Evolutionary conservation across 92 coral and sea anemone species (phyloP).

Genomic region (Porites rus): DNA sequence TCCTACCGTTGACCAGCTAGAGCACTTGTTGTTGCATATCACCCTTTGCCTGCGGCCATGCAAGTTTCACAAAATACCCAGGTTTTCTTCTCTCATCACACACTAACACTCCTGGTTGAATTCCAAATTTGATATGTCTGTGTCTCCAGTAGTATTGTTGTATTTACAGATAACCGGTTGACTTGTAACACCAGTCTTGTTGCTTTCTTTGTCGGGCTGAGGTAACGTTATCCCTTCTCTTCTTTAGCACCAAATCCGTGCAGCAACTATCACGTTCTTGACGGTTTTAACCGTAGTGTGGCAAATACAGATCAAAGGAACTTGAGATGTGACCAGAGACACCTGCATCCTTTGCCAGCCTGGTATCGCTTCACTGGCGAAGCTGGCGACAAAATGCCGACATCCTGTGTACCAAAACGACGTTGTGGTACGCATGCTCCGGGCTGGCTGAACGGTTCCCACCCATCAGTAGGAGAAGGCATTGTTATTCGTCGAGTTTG

Average conservation of each 20-base stretch:
- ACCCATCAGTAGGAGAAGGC: conserved; percentile 18
- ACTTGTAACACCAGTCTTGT: too few species aligned
- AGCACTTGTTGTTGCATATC: too few species aligned
- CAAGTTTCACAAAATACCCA: too few species aligned
- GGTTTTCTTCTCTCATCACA: too few species aligned
- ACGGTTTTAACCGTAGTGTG: neutral
- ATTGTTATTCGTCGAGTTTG: conserved; percentile 21
- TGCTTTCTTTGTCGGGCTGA: too few species aligned
- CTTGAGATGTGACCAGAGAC: conserved; percentile 1
- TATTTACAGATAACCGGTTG: too few species aligned
- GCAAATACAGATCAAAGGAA: neutral
- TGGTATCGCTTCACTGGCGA: conserved; percentile 26
- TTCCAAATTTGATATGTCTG: too few species aligned
- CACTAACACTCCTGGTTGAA: too few species aligned
- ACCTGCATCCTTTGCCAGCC: neutral
- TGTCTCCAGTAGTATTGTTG: neutral
- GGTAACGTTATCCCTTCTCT: neutral
- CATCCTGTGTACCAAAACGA: neutral
- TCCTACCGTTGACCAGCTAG: too few species aligned
- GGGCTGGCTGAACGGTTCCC: conserved; percentile 13
- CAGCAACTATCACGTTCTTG: neutral
- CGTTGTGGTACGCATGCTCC: conserved; percentile 39
- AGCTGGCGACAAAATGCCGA: conserved; percentile 14
- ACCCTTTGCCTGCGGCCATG: too few species aligned
- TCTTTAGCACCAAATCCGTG: neutral